Conservation (phyloP, 1,140 invertebrate genomes). For the Ctenoplectra terminalis region DNA sequence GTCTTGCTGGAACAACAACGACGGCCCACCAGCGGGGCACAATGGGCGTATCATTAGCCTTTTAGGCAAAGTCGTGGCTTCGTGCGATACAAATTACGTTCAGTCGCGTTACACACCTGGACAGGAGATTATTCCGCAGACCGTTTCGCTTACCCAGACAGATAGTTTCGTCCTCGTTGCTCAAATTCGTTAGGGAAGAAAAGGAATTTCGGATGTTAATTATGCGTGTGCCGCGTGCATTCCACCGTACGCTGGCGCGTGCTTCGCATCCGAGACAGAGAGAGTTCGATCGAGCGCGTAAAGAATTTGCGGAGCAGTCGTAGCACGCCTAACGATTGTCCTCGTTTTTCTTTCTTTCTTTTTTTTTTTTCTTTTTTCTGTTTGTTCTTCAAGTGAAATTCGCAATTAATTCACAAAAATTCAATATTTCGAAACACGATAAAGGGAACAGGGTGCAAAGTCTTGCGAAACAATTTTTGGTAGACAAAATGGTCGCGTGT, state of each 20-base stretch:
- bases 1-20: slow-evolving; percentile 35
- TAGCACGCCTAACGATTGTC: slow-evolving; percentile 26
- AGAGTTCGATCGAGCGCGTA: slow-evolving; percentile 43
- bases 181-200: slow-evolving; percentile 10
- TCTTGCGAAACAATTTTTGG: neutral
- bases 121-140: neutral
- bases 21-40: slow-evolving; percentile 11
- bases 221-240: slow-evolving; percentile 46
- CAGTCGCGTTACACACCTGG: neutral
- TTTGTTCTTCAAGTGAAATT: too few species aligned
- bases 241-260: slow-evolving; percentile 50
- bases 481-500: neutral
- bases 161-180: neutral
- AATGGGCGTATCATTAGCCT: slow-evolving; percentile 55
- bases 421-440: too few species aligned
- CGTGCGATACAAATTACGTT: slow-evolving; percentile 14
- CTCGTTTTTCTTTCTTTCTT: slow-evolving; percentile 36
- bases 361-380: too few species aligned
- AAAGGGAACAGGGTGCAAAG: too few species aligned
- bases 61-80: slow-evolving; percentile 42
- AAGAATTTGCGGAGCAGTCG: slow-evolving; percentile 52
- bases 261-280: slow-evolving; percentile 48
- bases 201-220: slow-evolving; percentile 56
- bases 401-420: too few species aligned
- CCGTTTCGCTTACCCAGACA: neutral